Evolutionary conservation across 1,140 invertebrate genomes (phyloP), one percentile per base, ranked within the genome.

Genomic region (Sweltsa coloradensis): DNA sequence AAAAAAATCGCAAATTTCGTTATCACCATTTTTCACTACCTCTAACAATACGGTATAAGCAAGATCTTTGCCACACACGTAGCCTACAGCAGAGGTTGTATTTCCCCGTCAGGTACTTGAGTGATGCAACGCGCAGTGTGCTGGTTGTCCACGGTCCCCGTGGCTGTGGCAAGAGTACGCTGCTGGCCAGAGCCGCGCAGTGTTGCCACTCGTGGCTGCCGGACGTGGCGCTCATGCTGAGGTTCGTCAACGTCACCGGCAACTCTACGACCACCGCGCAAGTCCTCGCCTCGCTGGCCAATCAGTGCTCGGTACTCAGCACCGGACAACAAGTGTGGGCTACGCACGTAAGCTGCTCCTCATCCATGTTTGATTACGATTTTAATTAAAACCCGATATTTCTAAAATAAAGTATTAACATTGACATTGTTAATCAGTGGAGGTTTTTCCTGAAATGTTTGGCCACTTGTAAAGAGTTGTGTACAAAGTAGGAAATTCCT

Each of bases 141-240:
- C 63, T 89, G 41, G 72, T 89, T 11, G 60, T 91, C n/a, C 75
- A 82, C 50, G 88, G 87, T 0, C 74, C 77, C 24, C 70, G 75
- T 9, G 88, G 87, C 16, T 82, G 81, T 63, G 88, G 88, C 1
- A 89, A 89, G 64, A 85, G 81, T 2, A 80, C 83, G 4, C 63
- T 89, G 4, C 66, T 86, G 5, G 81, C 83, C 2, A 74, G 83
- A 53, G 74, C 81, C 3, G 75, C 76, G 22, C 74, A 78, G 51
- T 73, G 70, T 51, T 78, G 68, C 60, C 75, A 73, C 57, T 72
- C 64, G 51, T 85, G 82, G 78, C 70, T 77, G 50, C 76, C 76
- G 2, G 77, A 84, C 54, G 67, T 76, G 7, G 66, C 71, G 51
- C 54, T 75, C 2, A 53, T 79, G 9, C 59, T 78, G 31, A 70